Conservation (phyloP, 2,797 vertebrate species). For the Arrhamphus sclerolepis region DNA sequence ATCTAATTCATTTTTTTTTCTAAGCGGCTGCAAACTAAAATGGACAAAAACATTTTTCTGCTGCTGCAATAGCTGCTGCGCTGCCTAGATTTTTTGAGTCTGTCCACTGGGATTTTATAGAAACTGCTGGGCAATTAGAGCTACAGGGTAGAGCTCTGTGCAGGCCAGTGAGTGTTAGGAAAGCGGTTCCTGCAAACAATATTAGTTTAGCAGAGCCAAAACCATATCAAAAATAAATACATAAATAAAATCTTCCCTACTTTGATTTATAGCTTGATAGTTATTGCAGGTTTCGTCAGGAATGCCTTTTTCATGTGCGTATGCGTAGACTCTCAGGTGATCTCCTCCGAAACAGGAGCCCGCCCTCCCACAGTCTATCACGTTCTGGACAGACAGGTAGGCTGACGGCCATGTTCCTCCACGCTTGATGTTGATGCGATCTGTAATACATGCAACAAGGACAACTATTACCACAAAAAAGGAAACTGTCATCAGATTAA, state of each 20-base stretch:
- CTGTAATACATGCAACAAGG: slow-evolving; percentile 60
- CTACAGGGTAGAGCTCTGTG: too few species aligned
- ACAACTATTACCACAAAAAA: background rate
- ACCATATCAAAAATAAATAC: too few species aligned
- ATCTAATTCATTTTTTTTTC: too few species aligned
- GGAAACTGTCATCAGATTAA: background rate
- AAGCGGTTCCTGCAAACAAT: too few species aligned
- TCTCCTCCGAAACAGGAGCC: slow-evolving; percentile 92
- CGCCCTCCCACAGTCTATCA: slow-evolving; percentile 87
- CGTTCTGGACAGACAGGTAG: slow-evolving; percentile 92
- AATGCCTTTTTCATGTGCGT: slow-evolving; percentile 86
- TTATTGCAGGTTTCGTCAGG: slow-evolving; percentile 98
- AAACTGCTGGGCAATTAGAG: too few species aligned
- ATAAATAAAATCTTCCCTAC: slow-evolving; percentile 77
- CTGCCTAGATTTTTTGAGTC: too few species aligned
- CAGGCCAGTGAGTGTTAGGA: too few species aligned
- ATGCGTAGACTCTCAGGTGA: slow-evolving; percentile 87
- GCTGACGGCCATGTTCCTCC: slow-evolving; percentile 90
- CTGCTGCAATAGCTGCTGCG: too few species aligned
- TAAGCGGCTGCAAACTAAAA: too few species aligned
- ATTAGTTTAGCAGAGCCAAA: background rate
- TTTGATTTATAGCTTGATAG: slow-evolving; percentile 93
- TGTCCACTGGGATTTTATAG: too few species aligned
- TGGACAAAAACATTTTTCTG: too few species aligned
- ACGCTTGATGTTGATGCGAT: slow-evolving; percentile 93